These are phyloP conservation scores for Apostichopus parvimensis DNA, from an alignment of 35 echinoderm and acorn worm species.

Conservation along the genomic window DNA sequence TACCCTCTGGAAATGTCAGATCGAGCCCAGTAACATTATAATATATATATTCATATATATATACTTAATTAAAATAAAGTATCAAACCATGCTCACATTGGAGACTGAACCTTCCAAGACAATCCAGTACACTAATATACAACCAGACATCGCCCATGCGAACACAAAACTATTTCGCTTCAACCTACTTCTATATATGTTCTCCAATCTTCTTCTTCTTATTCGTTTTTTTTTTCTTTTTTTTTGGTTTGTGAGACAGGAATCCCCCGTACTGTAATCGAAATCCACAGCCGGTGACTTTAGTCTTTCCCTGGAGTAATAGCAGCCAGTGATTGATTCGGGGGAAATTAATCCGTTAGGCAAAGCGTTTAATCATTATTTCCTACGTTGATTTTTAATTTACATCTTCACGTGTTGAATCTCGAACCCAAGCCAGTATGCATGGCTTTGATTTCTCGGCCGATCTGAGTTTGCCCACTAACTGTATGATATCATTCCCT, in stretches of 20 bases:
- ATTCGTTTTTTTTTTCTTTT: background rate
- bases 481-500: background rate
- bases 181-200: too few relatives aligned
- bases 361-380: background rate
- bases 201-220: too few relatives aligned
- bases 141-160: too few relatives aligned
- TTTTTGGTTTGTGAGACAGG: background rate
- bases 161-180: too few relatives aligned
- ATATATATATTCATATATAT: too few relatives aligned
- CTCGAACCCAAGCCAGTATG: background rate
- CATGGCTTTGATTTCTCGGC: background rate
- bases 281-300: background rate
- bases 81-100: too few relatives aligned
- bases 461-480: background rate
- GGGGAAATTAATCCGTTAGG: background rate
- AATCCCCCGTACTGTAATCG: background rate
- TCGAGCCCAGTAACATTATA: too few relatives aligned
- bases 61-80: too few relatives aligned
- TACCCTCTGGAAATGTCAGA: too few relatives aligned
- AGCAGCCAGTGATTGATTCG: background rate
- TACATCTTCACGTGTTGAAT: background rate
- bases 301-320: background rate
- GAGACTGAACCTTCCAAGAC: too few relatives aligned
- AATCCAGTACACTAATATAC: too few relatives aligned
- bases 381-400: background rate